Evolutionary conservation across 2,113 vertebrate genomes (phyloP).

Genomic region (Ceyx margarethae): DNA sequence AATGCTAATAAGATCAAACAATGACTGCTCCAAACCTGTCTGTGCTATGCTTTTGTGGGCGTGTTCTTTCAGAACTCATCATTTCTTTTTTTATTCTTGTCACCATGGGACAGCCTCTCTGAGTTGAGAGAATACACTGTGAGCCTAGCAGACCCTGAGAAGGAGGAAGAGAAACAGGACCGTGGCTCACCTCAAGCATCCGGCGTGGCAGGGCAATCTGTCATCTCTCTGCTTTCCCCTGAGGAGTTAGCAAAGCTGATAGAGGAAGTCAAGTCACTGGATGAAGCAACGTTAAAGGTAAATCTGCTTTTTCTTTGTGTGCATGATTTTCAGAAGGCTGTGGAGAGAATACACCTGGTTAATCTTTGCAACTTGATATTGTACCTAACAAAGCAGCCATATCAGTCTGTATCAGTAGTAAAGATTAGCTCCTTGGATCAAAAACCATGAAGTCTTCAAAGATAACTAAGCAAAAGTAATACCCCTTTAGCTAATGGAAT

Average conservation of each 20-base stretch:
- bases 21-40: neutral
- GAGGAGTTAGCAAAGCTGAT: conserved; percentile 84
- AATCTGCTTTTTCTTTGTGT: neutral
- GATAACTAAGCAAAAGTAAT: neutral
- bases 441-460: neutral
- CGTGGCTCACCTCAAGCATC: conserved; percentile 33
- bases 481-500: neutral
- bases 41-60: neutral
- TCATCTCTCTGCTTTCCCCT: conserved; percentile 85
- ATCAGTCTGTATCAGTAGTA: neutral
- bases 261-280: conserved; percentile 86
- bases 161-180: conserved; percentile 36
- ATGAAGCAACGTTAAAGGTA: conserved; percentile 87
- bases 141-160: conserved; percentile 63
- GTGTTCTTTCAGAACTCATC: neutral
- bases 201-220: conserved; percentile 74
- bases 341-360: neutral
- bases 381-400: neutral
- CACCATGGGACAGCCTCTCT: conserved; percentile 78
- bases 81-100: neutral
- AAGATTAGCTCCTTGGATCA: neutral
- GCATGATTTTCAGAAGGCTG: neutral
- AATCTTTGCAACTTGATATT: neutral
- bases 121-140: conserved; percentile 83
- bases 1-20: neutral